Conservation (phyloP, 2,113 vertebrate species). For the Microcebus jonahi region DNA sequence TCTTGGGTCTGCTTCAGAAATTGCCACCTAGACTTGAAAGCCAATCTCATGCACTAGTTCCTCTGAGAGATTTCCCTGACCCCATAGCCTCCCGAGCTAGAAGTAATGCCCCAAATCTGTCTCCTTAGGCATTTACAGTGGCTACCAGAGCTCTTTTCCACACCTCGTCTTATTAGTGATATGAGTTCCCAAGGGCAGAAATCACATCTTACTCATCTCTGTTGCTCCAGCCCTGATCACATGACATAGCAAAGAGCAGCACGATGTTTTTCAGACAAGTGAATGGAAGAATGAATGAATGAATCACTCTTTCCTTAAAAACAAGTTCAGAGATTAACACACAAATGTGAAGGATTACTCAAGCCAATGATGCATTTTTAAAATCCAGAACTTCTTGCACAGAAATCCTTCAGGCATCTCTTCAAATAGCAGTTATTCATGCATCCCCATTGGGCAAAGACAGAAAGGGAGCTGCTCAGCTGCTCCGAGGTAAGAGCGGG, state of each 20-base stretch:
- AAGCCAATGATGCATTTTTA: neutral
- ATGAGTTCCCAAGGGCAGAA: neutral
- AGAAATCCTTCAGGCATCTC: slow-evolving; percentile 25
- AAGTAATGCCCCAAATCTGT: neutral
- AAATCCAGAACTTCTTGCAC: neutral
- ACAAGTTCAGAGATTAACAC: neutral
- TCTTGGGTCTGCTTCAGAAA: neutral
- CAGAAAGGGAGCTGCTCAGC: neutral
- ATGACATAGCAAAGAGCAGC: neutral
- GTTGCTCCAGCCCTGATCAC: neutral
- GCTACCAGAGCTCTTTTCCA: neutral
- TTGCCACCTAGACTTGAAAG: neutral
- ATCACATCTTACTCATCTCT: neutral
- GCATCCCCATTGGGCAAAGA: neutral
- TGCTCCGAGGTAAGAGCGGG: neutral
- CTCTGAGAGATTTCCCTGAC: neutral
- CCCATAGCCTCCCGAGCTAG: neutral
- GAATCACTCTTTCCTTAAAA: slow-evolving; percentile 55
- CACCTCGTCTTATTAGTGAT: no score
- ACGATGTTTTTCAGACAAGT: slow-evolving; percentile 14
- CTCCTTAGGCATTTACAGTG: neutral
- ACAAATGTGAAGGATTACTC: neutral
- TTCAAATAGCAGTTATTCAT: neutral
- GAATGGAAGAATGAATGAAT: slow-evolving; percentile 41
- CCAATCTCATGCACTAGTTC: neutral